phyloP scores from a whole-genome alignment of 2,113 vertebrate genomes.

The Verasper variegatus region DNA sequence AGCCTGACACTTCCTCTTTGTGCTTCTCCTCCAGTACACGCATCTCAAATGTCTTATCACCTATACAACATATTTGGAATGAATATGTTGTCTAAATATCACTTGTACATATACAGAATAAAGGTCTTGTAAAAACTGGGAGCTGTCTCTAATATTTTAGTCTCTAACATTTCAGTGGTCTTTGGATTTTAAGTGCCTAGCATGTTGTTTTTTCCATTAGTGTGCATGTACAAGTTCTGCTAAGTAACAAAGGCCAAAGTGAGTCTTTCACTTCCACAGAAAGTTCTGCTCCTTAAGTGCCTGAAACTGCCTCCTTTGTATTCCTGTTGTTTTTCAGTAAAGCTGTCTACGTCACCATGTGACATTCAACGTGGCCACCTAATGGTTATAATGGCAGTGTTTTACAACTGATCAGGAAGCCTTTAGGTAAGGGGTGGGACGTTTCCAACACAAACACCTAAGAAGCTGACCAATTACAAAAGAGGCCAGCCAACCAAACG shows the following conservation, averaged over 20 bases:
- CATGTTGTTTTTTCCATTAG: background rate
- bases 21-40: constrained; percentile 87
- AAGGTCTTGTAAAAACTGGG: background rate
- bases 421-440: too few species aligned
- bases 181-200: background rate
- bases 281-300: too few species aligned
- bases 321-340: too few species aligned
- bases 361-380: too few species aligned
- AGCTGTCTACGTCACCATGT: too few species aligned
- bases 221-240: too few species aligned
- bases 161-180: background rate
- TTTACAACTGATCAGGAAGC: too few species aligned
- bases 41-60: constrained; percentile 86
- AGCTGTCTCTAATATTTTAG: background rate
- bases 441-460: too few species aligned
- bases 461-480: too few species aligned
- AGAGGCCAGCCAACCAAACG: too few species aligned
- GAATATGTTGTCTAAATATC: background rate
- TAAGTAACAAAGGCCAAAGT: background rate
- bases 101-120: background rate
- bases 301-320: too few species aligned
- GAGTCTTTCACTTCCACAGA: background rate
- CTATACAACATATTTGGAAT: constrained; percentile 65
- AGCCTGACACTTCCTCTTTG: constrained; percentile 85
- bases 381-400: too few species aligned